Evolutionary conservation across 2,113 vertebrate genomes (phyloP).

Genomic region (Glaucomys volans): DNA sequence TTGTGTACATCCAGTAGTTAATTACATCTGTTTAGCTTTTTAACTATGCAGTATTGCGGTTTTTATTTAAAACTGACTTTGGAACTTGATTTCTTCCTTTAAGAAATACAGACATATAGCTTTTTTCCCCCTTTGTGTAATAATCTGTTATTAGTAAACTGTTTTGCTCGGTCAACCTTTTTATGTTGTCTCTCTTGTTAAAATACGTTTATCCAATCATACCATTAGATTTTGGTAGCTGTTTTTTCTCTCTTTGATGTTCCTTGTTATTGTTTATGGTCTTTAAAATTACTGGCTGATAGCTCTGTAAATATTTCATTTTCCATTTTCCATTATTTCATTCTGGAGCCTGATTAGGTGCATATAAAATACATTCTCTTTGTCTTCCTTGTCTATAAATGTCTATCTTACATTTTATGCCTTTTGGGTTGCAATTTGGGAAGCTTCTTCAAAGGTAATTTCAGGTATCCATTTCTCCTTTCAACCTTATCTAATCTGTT

Average conservation of each 20-base stretch:
- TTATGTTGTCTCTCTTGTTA: background rate
- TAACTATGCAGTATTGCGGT: background rate
- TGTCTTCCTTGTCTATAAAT: background rate
- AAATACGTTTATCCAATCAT: background rate
- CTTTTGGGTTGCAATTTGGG: background rate
- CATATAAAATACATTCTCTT: background rate
- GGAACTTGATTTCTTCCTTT: background rate
- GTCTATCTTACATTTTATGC: background rate
- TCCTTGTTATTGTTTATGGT: background rate
- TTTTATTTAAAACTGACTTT: background rate
- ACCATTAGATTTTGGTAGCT: background rate
- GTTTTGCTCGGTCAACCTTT: background rate
- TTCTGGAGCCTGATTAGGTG: background rate
- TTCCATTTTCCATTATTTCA: background rate
- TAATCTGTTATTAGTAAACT: background rate
- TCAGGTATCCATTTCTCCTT: background rate
- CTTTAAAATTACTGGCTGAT: background rate
- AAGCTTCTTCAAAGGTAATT: background rate
- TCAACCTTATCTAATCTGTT: background rate
- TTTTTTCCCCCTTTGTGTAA: background rate
- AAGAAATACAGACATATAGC: background rate
- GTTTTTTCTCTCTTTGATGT: background rate
- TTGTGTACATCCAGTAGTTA: background rate
- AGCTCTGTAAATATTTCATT: background rate
- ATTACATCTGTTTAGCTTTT: background rate